Evolutionary conservation across 2,888 invertebrate genomes (phyloP).

Genomic region (Pimpla rufipes): DNA sequence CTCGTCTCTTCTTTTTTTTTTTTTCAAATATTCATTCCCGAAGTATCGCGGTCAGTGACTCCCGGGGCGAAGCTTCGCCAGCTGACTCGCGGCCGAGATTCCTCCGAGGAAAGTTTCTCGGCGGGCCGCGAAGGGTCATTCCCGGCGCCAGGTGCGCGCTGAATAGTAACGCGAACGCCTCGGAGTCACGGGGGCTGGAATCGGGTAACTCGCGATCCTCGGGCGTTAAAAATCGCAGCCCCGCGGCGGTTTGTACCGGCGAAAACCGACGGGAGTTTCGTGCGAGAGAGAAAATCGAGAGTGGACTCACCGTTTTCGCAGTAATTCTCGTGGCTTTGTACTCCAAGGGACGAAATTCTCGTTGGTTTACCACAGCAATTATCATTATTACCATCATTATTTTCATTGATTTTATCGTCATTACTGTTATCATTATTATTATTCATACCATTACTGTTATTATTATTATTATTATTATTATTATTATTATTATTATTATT

Average conservation of each 20-base stretch:
- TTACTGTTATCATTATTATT: not conserved
- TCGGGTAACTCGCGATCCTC: too few species aligned
- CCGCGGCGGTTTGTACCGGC: too few species aligned
- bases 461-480: not conserved
- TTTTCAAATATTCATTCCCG: not conserved
- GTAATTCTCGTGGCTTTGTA: not conserved
- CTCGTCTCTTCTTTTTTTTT: not conserved
- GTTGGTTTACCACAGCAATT: not conserved
- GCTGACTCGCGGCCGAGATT: not conserved
- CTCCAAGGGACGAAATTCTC: not conserved
- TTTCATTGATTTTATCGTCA: too few species aligned
- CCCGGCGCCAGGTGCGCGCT: not conserved
- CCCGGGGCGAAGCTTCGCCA: not conserved
- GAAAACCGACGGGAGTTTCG: not conserved
- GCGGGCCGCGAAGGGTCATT: too few species aligned
- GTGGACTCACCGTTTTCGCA: constrained; percentile 38
- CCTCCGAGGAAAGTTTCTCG: not conserved
- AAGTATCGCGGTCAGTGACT: not conserved
- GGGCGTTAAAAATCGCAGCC: not conserved
- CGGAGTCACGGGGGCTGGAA: too few species aligned
- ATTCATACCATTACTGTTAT: too few species aligned
- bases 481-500: not conserved
- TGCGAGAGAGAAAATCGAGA: not conserved
- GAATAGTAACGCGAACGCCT: too few species aligned
- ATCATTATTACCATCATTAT: not conserved